Percentiles rank a stretch among this genome's conserved stretches.
Conservation (phyloP, 2,113 vertebrate genomes). For the Neolamprologus longior region DNA sequence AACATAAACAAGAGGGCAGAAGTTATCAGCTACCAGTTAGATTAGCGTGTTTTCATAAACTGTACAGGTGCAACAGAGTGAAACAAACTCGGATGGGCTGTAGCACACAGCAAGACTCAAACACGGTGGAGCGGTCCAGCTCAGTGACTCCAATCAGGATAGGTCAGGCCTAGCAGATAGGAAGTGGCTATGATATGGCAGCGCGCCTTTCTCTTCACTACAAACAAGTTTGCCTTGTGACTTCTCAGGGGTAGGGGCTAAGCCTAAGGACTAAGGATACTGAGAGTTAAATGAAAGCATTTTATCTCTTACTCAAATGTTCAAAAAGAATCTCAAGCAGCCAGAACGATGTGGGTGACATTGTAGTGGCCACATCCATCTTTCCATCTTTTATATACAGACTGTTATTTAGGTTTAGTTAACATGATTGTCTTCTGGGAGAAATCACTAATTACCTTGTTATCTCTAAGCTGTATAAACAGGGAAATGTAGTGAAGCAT, state of each 20-base stretch:
- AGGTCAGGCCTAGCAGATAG: not conserved
- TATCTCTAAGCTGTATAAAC: not conserved
- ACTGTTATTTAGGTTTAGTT: not conserved
- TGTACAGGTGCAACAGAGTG: fast-evolving
- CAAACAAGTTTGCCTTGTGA: not conserved
- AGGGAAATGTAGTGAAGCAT: fast-evolving
- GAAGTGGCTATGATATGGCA: not conserved
- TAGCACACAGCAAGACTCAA: not conserved
- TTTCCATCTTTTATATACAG: not conserved
- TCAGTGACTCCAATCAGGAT: not conserved
- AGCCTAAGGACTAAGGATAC: not conserved
- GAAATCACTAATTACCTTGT: not conserved
- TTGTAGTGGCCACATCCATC: not conserved
- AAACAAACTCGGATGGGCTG: fast-evolving
- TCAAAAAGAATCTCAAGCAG: not conserved
- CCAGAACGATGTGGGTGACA: not conserved
- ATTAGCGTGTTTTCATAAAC: fast-evolving
- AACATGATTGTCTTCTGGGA: not conserved
- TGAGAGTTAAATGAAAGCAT: not conserved
- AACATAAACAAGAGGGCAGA: not conserved
- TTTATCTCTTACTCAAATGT: not conserved
- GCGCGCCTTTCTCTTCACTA: fast-evolving
- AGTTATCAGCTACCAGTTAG: not conserved
- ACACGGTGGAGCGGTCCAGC: not conserved
- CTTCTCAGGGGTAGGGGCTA: not conserved